phyloP scores from a whole-genome alignment of 2,113 vertebrate species.

The Electrona antarctica region DNA sequence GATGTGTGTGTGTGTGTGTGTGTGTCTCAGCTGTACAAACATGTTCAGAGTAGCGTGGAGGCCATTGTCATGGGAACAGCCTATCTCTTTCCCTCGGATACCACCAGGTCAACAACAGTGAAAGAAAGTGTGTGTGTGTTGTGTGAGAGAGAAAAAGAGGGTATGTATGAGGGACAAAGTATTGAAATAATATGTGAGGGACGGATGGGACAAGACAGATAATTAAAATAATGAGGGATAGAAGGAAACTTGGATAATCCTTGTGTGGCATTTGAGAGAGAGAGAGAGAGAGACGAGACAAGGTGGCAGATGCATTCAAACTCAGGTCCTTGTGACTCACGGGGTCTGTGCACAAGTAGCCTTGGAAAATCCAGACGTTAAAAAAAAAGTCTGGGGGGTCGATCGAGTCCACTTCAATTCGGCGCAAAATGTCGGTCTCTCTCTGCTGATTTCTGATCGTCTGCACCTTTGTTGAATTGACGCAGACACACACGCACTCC shows the following conservation, averaged over 20 bases:
- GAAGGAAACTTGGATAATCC: background rate
- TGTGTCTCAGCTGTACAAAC: constrained; percentile 78
- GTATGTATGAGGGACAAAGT: background rate
- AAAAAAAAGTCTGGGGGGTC: no score
- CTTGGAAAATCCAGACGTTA: no score
- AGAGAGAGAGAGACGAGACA: no score
- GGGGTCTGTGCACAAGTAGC: no score
- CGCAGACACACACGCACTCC: no score
- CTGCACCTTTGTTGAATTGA: no score
- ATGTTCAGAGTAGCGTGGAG: constrained; percentile 36
- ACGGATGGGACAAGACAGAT: background rate
- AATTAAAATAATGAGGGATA: background rate
- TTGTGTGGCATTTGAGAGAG: no score
- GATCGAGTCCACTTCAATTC: no score
- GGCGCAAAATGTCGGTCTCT: no score
- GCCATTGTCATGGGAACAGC: constrained; percentile 68
- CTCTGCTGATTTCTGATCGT: no score
- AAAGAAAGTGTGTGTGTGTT: constrained; percentile 31
- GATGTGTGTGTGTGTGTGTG: constrained; percentile 6
- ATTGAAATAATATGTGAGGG: background rate
- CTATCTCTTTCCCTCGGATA: constrained; percentile 46
- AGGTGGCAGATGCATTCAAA: no score
- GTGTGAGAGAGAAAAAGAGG: background rate
- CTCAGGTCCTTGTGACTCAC: no score
- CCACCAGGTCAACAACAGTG: constrained; percentile 52